Percentiles rank a stretch among this genome's conserved stretches.
Evolutionary conservation across 30 jellyfish, hydroid and myxozoan genomes (phyloP).

Genomic region (Hydra vulgaris): DNA sequence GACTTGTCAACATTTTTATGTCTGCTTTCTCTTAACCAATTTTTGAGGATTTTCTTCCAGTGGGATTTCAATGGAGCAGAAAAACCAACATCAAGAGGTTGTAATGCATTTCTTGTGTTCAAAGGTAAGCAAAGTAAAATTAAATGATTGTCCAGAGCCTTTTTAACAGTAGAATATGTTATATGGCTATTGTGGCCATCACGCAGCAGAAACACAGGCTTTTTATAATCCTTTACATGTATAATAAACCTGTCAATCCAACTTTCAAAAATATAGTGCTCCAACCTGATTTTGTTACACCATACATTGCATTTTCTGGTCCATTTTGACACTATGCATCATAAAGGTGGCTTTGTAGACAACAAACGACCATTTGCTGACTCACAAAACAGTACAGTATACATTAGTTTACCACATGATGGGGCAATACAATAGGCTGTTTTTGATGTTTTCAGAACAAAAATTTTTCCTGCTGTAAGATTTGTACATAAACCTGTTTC

Average conservation of each 20-base stretch:
- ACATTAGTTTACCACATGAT: not conserved
- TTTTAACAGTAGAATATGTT: slow-evolving; percentile 32
- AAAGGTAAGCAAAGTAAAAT: slow-evolving; percentile 48
- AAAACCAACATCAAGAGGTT: slow-evolving; percentile 51
- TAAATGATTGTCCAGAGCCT: slow-evolving; percentile 35
- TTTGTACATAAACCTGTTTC: not conserved
- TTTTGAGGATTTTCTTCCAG: slow-evolving; percentile 29
- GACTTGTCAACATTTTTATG: slow-evolving; percentile 31
- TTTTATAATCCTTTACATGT: not conserved
- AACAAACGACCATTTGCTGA: not conserved
- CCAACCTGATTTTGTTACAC: not conserved
- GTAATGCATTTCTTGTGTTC: slow-evolving; percentile 47
- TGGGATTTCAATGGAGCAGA: slow-evolving; percentile 26
- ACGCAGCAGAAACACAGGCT: slow-evolving; percentile 38
- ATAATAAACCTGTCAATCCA: not conserved
- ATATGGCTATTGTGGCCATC: slow-evolving; percentile 65
- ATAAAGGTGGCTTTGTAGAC: not conserved
- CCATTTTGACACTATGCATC: not conserved
- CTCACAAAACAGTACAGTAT: not conserved
- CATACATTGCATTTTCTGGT: not conserved
- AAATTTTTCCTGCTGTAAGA: not conserved
- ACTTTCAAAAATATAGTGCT: not conserved
- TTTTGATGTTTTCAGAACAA: not conserved
- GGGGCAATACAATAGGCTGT: not conserved
- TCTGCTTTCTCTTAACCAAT: slow-evolving; percentile 43